Conservation (phyloP, 2,888 invertebrate genomes). For the Glomeris marginata region DNA sequence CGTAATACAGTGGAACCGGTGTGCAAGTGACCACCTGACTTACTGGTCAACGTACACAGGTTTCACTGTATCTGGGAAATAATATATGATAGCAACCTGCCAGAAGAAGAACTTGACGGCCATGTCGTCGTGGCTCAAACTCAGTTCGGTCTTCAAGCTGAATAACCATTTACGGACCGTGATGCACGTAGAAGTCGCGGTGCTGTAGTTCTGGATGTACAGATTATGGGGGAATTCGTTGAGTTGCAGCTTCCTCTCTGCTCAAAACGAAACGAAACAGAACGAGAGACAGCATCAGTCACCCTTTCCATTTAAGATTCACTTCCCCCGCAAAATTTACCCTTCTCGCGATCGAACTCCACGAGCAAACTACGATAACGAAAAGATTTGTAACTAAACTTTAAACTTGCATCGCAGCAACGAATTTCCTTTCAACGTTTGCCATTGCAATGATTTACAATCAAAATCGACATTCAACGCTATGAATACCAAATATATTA, state of each 20-base stretch:
- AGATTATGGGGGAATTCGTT: conserved; percentile 93
- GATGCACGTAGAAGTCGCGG: conserved; percentile 89
- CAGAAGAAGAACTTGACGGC: conserved; percentile 75
- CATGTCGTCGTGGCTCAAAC: conserved; percentile 49
- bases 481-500: no score
- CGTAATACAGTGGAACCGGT: background rate
- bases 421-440: no score
- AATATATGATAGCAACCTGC: conserved; percentile 36
- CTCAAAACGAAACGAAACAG: no score
- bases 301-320: no score
- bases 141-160: conserved; percentile 49
- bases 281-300: no score
- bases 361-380: no score
- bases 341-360: no score
- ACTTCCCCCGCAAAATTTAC: no score
- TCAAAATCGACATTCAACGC: no score
- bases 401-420: no score
- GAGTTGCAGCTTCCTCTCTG: conserved; percentile 82
- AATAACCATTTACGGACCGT: conserved; percentile 79
- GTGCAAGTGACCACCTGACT: background rate
- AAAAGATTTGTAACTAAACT: no score
- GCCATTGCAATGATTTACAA: no score
- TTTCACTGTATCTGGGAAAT: background rate
- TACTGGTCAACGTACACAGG: background rate
- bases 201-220: conserved; percentile 98